Evolutionary conservation across 2,797 vertebrate genomes (phyloP), one percentile per base, ranked within the genome.

Genomic region (Leuciscus waleckii): DNA sequence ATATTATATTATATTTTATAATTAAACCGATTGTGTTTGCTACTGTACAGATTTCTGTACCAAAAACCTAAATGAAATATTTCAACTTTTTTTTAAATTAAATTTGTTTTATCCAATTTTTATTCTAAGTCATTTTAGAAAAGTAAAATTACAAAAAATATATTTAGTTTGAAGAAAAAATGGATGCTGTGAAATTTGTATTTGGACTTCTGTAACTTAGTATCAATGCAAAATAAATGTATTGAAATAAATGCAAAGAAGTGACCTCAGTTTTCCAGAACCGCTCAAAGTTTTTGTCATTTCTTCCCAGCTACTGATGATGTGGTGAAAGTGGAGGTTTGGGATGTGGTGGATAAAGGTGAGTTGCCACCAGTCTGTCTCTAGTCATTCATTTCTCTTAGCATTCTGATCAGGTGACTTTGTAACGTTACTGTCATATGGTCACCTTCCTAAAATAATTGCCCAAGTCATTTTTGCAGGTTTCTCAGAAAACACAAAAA

Each of bases 281-380:
- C 19, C 9, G 41, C 78, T 73, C 5, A 16, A 7, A 54, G 76
- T 51, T 54, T 4, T 29, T 88, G 17, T 73, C 2, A 4, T 84
- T 65, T 85, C 41, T 74, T 92, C 93, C 49, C 88, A 99, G 98
- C 98, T 90, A 99, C 98, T 58, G 98, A 99, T 1, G 98, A 99
- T 61, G 96, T 99, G 84, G 98, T 99, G 74, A 99, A 99, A 87
- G 98, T 99, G 2, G 98, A 99, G 92, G 98, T 99, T 89, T 99
- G 98, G 98, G 98, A 99, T 32, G 98, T 99, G 0, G 98, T 99
- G 2, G 98, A 99, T 92, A 99, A 99, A 97, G 98, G 98, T 99
- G 91, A 96, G 96, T 92, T 29, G 43, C 29, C 16, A 1, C 80
- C 35, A 76, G 16, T 85, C 32, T 37, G 58, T 23, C 63, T 81